Evolutionary conservation across 92 coral and sea anemone genomes (phyloP), one percentile per base, ranked within the genome.

Genomic region (Parazoanthus darwini): DNA sequence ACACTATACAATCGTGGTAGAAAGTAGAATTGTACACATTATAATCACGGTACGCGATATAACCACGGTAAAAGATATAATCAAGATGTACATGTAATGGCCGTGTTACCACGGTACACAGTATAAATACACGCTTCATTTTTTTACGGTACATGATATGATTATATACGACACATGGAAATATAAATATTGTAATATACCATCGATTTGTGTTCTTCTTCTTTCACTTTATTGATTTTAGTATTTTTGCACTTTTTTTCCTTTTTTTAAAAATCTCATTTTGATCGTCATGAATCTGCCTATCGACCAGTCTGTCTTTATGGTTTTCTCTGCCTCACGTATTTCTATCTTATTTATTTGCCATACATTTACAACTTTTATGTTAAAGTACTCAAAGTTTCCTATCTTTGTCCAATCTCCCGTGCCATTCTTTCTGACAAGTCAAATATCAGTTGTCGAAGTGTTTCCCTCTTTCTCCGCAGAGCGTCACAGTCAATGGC

Each of bases 401-500:
- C 26, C 25, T 63, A 5, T 22, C 25, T 63, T 63, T 63, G 25
- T 33, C 8, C 38, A 73, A 33, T 18, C 38, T 73, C 42, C 43
- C 43, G 3, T 73, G 29, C n/a, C 7, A 4, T 9, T 73, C 77
- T 73, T 29, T 15, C 42, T 73, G 9, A 73, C 8, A 25, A 29
- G 22, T 58, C 22, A 58, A 18, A 13, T 58, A 9, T n/a, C 14
- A 25, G 13, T 71, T 58, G 4, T 18, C 26, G 37, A n/a, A 26
- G 1, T 25, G 35, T 50, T 48, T 13, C 23, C 33, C 33, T 4
- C 16, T 23, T 14, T 9, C 82, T 79, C 20, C 26, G 38, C 13
- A 84, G 87, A 84, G 11, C 56, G 16, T 46, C 14, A 16, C 78
- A 16, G 79, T 84, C 25, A 84, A 70, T 75, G 89, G 88, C 36